Conservation (phyloP, 1,140 invertebrate species). For the Scylla paramamosain region DNA sequence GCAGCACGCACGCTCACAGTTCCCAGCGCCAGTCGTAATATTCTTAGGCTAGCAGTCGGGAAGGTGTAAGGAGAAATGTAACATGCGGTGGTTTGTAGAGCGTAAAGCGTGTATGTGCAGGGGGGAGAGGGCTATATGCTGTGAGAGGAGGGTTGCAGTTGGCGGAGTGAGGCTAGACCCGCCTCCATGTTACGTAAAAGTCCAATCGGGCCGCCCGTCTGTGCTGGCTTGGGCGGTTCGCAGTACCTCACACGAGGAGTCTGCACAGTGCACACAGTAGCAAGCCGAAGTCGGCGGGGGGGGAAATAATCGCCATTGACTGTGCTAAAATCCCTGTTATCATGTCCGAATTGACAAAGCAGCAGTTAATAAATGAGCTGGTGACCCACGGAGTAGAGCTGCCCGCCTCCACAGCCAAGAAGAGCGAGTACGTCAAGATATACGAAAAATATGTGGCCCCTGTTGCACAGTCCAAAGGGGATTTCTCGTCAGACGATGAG, state of each 20-base stretch:
- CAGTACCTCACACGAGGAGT: conserved; percentile 46
- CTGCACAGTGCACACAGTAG: conserved; percentile 24
- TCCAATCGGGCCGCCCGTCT: conserved; percentile 39
- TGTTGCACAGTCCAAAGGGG: conserved; percentile 59
- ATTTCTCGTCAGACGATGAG: conserved; percentile 70
- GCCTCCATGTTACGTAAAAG: conserved; percentile 49
- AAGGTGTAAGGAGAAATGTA: conserved; percentile 23
- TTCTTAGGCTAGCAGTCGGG: background rate
- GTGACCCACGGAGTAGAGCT: conserved; percentile 56
- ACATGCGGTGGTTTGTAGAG: conserved; percentile 48
- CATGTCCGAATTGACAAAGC: conserved; percentile 64
- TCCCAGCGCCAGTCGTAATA: no score
- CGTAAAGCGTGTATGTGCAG: conserved; percentile 24
- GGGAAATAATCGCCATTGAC: background rate
- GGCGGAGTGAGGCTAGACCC: conserved; percentile 39
- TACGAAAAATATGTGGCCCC: conserved; percentile 71
- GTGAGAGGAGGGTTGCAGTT: conserved; percentile 54
- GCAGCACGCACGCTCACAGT: no score
- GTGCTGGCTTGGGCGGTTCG: background rate
- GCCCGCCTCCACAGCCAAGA: conserved; percentile 50
- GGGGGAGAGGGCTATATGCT: background rate
- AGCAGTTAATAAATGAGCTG: conserved; percentile 67
- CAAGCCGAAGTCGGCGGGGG: conserved; percentile 16
- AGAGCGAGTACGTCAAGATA: conserved; percentile 53
- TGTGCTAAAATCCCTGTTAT: background rate